Base-by-base conservation (phyloP, 2,113 vertebrate genomes). In the Callorhinus ursinus region DNA sequence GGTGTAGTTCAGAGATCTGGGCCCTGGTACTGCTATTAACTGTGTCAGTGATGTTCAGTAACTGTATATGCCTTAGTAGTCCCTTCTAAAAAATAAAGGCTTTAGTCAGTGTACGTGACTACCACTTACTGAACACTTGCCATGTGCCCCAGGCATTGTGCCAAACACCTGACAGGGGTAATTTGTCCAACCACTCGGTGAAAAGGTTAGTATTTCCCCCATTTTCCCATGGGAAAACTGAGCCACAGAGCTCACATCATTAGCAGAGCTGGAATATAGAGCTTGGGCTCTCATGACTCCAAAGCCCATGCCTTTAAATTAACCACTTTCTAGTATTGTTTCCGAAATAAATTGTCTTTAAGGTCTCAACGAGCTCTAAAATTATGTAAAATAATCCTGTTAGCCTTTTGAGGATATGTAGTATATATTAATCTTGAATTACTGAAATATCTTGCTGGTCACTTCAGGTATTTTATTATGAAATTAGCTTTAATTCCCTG, bases 301-400 rank as follows among this genome's bases (percentile, higher is more conserved):
- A 88, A 95, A 71, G 26, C 11, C 22, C 1, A 2, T 90, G 72
- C 46, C 46, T 97, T 90, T 90, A 92, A 57, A 46, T 46, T 46
- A 46, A 67, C 19, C 49, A 76, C 4, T 71, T 2, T 71, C 2
- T 71, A 79, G 36, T 76, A 53, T 26, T 92, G 21, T 87, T 94
- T 96, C 42, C 74, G 33, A 92, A 90, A n/a, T 94, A 90, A 71
- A 72, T 86, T 85, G 59, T 80, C 22, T 93, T 95, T 96, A 84
- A 90, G 26, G 2, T 82, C 31, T 31, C 39, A 46, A 96, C 19
- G 88, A 83, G 46, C 31, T 92, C 39, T 83, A 71, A 83, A 87
- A 92, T 92, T 90, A n/a, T 39, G 10, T 57, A 61, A 90, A 90
- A 84, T 84, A 67, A 36, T n/a, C 6, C 36, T 88, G 1, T 88